Evolutionary conservation across 2,797 vertebrate genomes (phyloP), one percentile per base, ranked within the genome.

Genomic region (Fistularia tabacaria): DNA sequence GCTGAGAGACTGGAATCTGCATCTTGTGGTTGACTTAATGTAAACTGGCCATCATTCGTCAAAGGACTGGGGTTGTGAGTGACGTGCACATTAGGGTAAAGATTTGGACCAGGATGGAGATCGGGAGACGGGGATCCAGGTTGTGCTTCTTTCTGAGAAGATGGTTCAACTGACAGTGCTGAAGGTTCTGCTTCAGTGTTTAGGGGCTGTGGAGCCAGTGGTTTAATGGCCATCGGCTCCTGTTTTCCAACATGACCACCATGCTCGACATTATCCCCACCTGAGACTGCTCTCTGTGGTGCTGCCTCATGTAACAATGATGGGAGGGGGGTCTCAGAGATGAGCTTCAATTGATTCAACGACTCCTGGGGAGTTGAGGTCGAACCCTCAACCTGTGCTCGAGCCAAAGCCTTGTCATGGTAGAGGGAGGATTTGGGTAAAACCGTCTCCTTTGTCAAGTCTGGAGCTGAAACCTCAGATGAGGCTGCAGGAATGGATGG

Each of bases 351-450:
- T 37, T 53, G 57, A 64, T 38, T 63, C 9, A 11, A 46, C 3
- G 66, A 43, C 36, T n/a, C 36, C 0, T 11, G 45, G 6, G 51
- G 47, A 42, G 3, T 45, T 7, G 38, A 38, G 0, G 68, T 7
- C 0, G 59, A 68, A 44, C 15, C 50, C 9, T 8, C 64, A 10
- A 62, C 14, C 14, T 48, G 64, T 43, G 59, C 38, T 55, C 57
- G 75, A 51, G 63, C 84, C 67, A 87, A 44, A 36, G 80, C 41
- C 42, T 74, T 81, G 65, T 90, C 82, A 6, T 73, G 78, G 56
- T 87, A 89, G 41, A 90, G 79, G 66, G 83, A 81, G 39, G 89
- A 91, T 70, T 86, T 90, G 42, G 86, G 87, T 12, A 70, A 6
- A 10, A 71, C 13, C 3, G 15, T 11, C 25, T 75, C 68, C 58